phyloP scores from a whole-genome alignment of 2,888 invertebrate species.

The Drosophila falleni region DNA sequence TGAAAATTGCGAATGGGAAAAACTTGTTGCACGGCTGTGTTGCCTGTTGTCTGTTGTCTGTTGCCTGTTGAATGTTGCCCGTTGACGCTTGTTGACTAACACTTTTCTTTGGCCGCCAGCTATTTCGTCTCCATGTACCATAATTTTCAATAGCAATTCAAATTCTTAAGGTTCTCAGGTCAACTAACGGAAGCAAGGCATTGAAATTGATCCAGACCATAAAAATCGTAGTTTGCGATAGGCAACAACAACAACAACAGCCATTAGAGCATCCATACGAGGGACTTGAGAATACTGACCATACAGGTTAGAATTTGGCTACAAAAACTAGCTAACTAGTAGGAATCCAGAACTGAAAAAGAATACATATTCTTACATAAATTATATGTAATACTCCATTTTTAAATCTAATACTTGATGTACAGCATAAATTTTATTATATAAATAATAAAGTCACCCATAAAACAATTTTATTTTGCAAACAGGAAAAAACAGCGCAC shows the following conservation, averaged over 20 bases:
- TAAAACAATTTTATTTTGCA: conserved; percentile 1
- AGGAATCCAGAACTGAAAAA: neutral
- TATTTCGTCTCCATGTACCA: conserved; percentile 59
- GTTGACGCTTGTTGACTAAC: conserved; percentile 50
- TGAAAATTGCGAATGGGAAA: conserved; percentile 45
- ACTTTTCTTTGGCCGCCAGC: conserved; percentile 64
- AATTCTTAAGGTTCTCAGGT: conserved; percentile 67
- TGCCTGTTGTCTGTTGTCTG: conserved; percentile 16
- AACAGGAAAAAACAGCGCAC: neutral
- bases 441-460: neutral
- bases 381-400: neutral
- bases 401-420: neutral
- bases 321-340: neutral
- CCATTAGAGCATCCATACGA: conserved; percentile 12
- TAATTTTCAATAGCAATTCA: conserved; percentile 71
- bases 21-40: conserved; percentile 37
- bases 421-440: neutral
- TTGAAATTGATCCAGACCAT: conserved; percentile 69
- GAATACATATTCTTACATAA: too few relatives aligned
- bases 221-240: conserved; percentile 55
- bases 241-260: conserved; percentile 29
- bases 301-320: conserved; percentile 9
- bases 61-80: neutral
- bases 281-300: conserved; percentile 2
- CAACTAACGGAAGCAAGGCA: conserved; percentile 67